Percentiles rank a stretch among this genome's conserved stretches.
phyloP scores from a whole-genome alignment of 2,888 invertebrate species.

The Sepioteuthis lessoniana region DNA sequence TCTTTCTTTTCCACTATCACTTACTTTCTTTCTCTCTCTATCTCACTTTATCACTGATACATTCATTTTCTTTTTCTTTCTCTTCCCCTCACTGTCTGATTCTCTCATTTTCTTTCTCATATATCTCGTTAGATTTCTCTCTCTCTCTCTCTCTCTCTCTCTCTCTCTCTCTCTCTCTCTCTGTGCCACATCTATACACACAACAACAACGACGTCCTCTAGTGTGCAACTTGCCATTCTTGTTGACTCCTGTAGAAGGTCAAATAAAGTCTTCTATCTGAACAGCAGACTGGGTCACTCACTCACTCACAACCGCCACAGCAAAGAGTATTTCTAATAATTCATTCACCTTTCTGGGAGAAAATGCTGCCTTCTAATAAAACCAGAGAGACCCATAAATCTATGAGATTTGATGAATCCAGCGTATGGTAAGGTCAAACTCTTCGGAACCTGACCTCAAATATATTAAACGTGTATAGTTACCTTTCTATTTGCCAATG shows the following conservation, averaged over 20 bases:
- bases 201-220: background rate
- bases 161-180: too few relatives aligned
- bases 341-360: slow-evolving; percentile 33
- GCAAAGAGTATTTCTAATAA: background rate
- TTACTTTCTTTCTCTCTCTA: too few relatives aligned
- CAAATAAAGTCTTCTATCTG: background rate
- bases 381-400: background rate
- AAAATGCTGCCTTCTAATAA: background rate
- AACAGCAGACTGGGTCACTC: background rate
- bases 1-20: too few relatives aligned
- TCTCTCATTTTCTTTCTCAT: too few relatives aligned
- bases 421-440: background rate
- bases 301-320: background rate
- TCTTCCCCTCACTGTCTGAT: too few relatives aligned
- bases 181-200: too few relatives aligned
- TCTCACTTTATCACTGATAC: too few relatives aligned
- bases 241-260: background rate
- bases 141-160: too few relatives aligned
- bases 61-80: too few relatives aligned
- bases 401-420: background rate
- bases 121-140: too few relatives aligned
- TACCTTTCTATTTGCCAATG: slow-evolving; percentile 10
- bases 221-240: background rate
- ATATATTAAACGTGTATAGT: slow-evolving; percentile 21
- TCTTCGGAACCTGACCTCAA: slow-evolving; percentile 33